Conservation (phyloP, 1,140 invertebrate genomes). For the Zophobas morio region DNA sequence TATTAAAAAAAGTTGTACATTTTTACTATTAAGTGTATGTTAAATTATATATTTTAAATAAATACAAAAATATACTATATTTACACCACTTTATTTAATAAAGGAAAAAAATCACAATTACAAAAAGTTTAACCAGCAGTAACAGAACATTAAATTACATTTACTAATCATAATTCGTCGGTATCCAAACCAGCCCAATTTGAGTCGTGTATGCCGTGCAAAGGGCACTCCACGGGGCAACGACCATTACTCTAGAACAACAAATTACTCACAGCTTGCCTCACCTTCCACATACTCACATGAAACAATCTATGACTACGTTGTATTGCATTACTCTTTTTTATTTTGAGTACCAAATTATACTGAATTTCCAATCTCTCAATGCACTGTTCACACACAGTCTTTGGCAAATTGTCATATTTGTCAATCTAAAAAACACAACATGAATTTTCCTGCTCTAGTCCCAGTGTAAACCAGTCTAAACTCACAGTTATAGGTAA, state of each 20-base stretch:
- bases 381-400: constrained; percentile 61
- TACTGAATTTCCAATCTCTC: constrained; percentile 59
- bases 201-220: constrained; percentile 55
- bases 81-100: constrained; percentile 19
- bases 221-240: constrained; percentile 59
- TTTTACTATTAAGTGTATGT: constrained; percentile 45
- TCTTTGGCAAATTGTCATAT: constrained; percentile 63
- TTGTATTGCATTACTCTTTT: constrained; percentile 56
- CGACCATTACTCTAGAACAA: constrained; percentile 59
- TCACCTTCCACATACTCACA: constrained; percentile 48
- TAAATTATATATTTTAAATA: constrained; percentile 49
- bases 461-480: not conserved
- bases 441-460: constrained; percentile 25
- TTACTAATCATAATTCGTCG: constrained; percentile 39
- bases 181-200: constrained; percentile 26
- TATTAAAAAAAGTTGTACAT: constrained; percentile 43
- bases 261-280: not conserved
- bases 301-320: constrained; percentile 55
- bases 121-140: not conserved
- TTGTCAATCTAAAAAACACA: constrained; percentile 57
- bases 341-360: constrained; percentile 58
- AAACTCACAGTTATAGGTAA: constrained; percentile 59
- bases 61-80: constrained; percentile 13
- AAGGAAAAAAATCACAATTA: constrained; percentile 1
- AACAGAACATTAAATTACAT: constrained; percentile 26